These are phyloP conservation scores for Actinemys pallida DNA, from an alignment of 2,113 vertebrate species.

Conservation along the genomic window DNA sequence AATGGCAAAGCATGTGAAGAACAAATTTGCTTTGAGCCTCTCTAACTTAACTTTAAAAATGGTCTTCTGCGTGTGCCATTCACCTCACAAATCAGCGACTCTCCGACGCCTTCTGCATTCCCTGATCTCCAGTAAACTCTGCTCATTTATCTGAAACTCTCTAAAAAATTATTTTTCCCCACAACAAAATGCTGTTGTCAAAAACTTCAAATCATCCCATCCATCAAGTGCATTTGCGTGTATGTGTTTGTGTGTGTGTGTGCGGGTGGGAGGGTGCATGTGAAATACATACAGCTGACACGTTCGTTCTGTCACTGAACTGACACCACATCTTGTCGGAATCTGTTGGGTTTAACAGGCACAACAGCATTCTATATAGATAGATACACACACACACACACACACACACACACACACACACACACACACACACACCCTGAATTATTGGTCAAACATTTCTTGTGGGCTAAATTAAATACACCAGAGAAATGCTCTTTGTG, in stretches of 20 bases:
- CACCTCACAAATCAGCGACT: slow-evolving; percentile 47
- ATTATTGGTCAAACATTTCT: neutral
- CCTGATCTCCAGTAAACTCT: slow-evolving; percentile 49
- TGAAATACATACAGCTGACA: neutral
- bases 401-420: neutral
- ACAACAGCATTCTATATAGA: neutral
- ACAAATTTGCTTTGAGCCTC: neutral
- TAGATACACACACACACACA: neutral
- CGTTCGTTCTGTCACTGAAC: neutral
- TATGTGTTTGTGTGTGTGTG: neutral
- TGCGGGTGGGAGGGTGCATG: neutral
- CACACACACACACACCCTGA: neutral
- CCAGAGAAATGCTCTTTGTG: neutral
- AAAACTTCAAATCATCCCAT: slow-evolving; percentile 66
- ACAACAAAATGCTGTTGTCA: slow-evolving; percentile 64
- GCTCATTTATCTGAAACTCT: slow-evolving; percentile 69
- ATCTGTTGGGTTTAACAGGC: neutral
- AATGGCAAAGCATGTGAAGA: neutral
- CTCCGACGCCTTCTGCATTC: slow-evolving; percentile 23
- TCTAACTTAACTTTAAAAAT: neutral
- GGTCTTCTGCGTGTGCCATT: neutral
- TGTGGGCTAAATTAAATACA: neutral
- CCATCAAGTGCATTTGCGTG: slow-evolving; percentile 43
- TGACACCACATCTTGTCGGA: neutral
- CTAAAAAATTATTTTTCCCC: slow-evolving; percentile 1